A percentile compares a stretch with the other conserved stretches of the same genome.
These are phyloP conservation scores for Datnioides undecimradiatus DNA, from an alignment of 2,113 vertebrate genomes.

Conservation along the genomic window DNA sequence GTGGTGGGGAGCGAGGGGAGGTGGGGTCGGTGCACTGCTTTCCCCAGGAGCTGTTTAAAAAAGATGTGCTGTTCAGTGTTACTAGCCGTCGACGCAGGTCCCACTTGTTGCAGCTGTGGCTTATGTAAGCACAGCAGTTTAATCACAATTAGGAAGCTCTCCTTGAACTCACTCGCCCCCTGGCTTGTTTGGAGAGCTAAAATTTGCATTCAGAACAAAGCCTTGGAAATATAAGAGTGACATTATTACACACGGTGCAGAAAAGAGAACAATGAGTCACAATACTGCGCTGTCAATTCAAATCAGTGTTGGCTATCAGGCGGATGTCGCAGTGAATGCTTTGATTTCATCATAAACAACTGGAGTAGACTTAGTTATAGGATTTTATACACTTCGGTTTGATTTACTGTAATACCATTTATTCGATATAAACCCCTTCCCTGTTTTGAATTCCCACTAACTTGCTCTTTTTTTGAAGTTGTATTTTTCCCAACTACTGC, in stretches of 20 bases:
- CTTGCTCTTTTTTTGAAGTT: conserved; percentile 26
- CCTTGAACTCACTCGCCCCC: conserved; percentile 70
- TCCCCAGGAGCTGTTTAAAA: conserved; percentile 61
- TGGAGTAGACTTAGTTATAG: conserved; percentile 6
- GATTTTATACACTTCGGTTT: conserved; percentile 31
- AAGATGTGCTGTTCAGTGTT: conserved; percentile 58
- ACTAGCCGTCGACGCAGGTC: conserved; percentile 47
- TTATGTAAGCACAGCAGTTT: conserved; percentile 69
- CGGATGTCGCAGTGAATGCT: conserved; percentile 33
- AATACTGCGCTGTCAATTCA: conserved; percentile 43
- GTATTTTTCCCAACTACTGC: conserved; percentile 16
- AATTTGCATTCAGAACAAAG: conserved; percentile 72
- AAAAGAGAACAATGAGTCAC: conserved; percentile 55
- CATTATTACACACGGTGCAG: conserved; percentile 44
- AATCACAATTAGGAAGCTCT: conserved; percentile 79
- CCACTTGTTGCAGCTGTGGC: conserved; percentile 70
- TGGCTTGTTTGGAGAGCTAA: conserved; percentile 72
- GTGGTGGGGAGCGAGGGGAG: neutral
- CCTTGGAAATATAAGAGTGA: conserved; percentile 59
- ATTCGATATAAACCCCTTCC: conserved; percentile 13
- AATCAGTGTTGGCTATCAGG: conserved; percentile 43
- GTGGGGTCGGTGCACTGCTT: conserved; percentile 34
- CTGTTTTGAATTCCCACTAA: conserved; percentile 28
- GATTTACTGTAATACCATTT: conserved; percentile 2
- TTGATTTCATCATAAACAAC: conserved; percentile 28